Evolutionary conservation across 2,888 invertebrate species (phyloP), one percentile per base, ranked within the genome.

Genomic region (Cosmia pyralina): DNA sequence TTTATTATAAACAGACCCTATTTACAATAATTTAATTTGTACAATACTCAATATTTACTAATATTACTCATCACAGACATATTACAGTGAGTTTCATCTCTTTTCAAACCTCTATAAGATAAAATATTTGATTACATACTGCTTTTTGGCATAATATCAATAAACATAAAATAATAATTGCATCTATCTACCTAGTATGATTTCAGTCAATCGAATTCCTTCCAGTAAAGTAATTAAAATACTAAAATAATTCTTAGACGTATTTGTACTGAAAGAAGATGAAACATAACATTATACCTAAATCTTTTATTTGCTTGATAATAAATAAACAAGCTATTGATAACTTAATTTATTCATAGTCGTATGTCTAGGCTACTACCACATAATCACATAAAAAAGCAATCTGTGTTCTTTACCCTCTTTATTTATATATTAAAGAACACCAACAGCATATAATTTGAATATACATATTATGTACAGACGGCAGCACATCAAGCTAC

Each of bases 41-140:
- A 72, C 75, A 63, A 69, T 71, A 79, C 82, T 80, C 72, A 86
- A 79, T 80, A 68, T 81, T 87, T 71, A 89, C 80, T 85, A 82
- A 82, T n/a, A n/a, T 59, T 86, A 88, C 79, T 77, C 87, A 92
- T 92, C 92, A 92, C 92, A 92, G 92, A 90, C 53, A 53, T 3
- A 72, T 64, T 53, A 59, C 13, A 80, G 17, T 64, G 58, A 52
- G 57, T 52, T 41, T 52, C 28, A 48, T 34, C 15, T 53, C 38
- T 73, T 22, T 34, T 44, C 3, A 55, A 62, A 60, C 46, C 22
- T 44, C 13, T 41, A 4, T 19, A 64, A 34, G 17, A 34, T 63
- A 72, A 58, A 58, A 44, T 60, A 72, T 58, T 63, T 17, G 10
- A 52, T 72, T 34, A n/a, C 5, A n/a, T 70, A 13, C 15, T 63